Conservation (phyloP, 2,797 vertebrate species). For the Erithacus rubecula region DNA sequence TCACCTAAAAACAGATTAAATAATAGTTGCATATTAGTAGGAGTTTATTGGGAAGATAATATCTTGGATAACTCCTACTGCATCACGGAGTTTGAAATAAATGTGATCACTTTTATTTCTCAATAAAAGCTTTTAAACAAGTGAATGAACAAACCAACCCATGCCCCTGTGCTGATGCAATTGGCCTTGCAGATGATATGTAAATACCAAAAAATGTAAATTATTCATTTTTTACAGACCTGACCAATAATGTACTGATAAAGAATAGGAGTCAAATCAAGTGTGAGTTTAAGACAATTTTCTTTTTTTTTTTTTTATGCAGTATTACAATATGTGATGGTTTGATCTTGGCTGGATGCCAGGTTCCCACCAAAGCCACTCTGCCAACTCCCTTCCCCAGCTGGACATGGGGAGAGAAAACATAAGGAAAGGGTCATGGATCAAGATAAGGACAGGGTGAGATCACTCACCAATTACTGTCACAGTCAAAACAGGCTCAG, state of each 20-base stretch:
- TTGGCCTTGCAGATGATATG: conserved; percentile 21
- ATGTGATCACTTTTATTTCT: background rate
- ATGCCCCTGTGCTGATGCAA: background rate
- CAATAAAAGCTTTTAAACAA: conserved; percentile 8
- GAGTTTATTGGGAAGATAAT: background rate
- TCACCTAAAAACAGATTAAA: conserved; percentile 31
- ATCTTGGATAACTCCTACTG: background rate
- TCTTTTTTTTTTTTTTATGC: too few relatives aligned
- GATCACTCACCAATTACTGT: background rate
- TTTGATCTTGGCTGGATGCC: background rate
- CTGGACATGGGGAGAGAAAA: background rate
- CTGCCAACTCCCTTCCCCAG: background rate
- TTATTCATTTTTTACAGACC: background rate
- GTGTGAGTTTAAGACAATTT: background rate
- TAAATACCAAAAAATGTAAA: conserved; percentile 37
- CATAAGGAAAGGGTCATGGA: background rate
- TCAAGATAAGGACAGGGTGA: background rate
- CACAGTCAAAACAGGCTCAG: background rate
- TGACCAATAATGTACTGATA: background rate
- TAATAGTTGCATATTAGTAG: background rate
- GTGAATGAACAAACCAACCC: background rate
- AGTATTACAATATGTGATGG: background rate
- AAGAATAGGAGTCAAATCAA: background rate
- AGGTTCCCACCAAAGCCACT: background rate
- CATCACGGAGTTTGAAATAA: background rate